These are phyloP conservation scores for Drosophila hydei DNA, from an alignment of 1,140 invertebrate species.

Conservation along the genomic window DNA sequence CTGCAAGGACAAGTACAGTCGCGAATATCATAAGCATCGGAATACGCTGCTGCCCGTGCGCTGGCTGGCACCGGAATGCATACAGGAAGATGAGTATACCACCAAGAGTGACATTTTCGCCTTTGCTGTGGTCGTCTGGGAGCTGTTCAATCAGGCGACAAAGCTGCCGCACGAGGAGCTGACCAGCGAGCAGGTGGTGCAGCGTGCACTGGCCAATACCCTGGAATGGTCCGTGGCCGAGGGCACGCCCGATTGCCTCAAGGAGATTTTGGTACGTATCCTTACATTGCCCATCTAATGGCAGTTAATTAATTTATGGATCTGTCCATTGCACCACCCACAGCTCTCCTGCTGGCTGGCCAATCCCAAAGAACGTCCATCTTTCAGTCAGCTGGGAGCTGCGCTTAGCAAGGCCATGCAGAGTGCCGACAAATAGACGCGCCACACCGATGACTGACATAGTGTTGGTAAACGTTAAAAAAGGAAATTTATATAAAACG, in stretches of 20 bases:
- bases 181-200: slow-evolving; percentile 90
- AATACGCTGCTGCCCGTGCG: slow-evolving; percentile 92
- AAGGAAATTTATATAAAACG: slow-evolving; percentile 11
- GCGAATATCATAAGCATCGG: slow-evolving; percentile 92
- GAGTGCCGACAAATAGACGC: slow-evolving; percentile 63
- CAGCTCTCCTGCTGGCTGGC: slow-evolving; percentile 86
- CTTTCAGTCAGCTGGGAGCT: slow-evolving; percentile 84
- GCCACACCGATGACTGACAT: slow-evolving; percentile 33
- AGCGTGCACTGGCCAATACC: slow-evolving; percentile 88
- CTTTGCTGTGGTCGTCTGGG: slow-evolving; percentile 95
- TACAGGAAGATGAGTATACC: slow-evolving; percentile 95
- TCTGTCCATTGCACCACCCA: not conserved
- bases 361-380: slow-evolving; percentile 87
- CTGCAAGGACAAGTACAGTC: slow-evolving; percentile 92
- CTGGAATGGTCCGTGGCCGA: slow-evolving; percentile 88
- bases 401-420: slow-evolving; percentile 82
- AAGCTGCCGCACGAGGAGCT: slow-evolving; percentile 93
- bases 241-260: slow-evolving; percentile 87
- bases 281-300: not conserved
- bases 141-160: slow-evolving; percentile 89
- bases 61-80: slow-evolving; percentile 95
- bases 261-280: slow-evolving; percentile 86
- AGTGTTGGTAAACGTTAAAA: slow-evolving; percentile 53
- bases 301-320: slow-evolving; percentile 23
- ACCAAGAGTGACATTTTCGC: slow-evolving; percentile 97